phyloP scores from a whole-genome alignment of 2,888 invertebrate genomes.

The Allygus modestus region DNA sequence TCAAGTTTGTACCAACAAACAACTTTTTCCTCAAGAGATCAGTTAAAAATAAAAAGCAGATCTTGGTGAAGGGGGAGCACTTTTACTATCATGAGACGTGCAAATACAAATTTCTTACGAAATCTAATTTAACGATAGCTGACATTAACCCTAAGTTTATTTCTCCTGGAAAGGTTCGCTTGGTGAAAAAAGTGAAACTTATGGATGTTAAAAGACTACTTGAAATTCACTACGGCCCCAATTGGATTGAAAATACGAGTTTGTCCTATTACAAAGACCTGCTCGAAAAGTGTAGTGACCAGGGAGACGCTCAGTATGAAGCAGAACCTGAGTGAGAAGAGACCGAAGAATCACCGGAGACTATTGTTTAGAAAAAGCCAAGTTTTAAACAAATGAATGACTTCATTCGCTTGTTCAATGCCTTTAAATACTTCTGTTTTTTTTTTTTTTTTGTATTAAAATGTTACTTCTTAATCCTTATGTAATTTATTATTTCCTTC shows the following conservation, averaged over 20 bases:
- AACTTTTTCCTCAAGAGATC: conserved; percentile 55
- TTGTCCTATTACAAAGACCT: conserved; percentile 18
- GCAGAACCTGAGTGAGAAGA: conserved; percentile 25
- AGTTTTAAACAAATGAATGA: conserved; percentile 19
- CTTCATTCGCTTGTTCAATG: conserved; percentile 14
- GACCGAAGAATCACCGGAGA: conserved; percentile 44
- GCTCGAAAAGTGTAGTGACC: conserved; percentile 33
- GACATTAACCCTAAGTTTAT: conserved; percentile 38
- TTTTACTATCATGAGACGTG: conserved; percentile 16
- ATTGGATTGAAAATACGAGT: conserved; percentile 36
- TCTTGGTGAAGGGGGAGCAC: conserved; percentile 20
- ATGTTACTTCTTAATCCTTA: conserved; percentile 47
- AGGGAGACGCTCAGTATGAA: conserved; percentile 25
- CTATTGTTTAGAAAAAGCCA: conserved; percentile 31
- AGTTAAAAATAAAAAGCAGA: conserved; percentile 18
- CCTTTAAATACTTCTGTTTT: not conserved
- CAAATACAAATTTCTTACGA: conserved; percentile 28
- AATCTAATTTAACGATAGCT: conserved; percentile 2
- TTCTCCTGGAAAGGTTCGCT: not conserved
- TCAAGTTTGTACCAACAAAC: conserved; percentile 62
- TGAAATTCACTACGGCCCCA: conserved; percentile 37
- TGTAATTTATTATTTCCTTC: conserved; percentile 37
- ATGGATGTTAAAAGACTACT: conserved; percentile 37
- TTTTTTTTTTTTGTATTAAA: not conserved
- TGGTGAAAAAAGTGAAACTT: conserved; percentile 34